Percentiles rank a stretch among this genome's conserved stretches.
phyloP scores from a whole-genome alignment of 2,797 vertebrate genomes.

The Enteromius anoplus region DNA sequence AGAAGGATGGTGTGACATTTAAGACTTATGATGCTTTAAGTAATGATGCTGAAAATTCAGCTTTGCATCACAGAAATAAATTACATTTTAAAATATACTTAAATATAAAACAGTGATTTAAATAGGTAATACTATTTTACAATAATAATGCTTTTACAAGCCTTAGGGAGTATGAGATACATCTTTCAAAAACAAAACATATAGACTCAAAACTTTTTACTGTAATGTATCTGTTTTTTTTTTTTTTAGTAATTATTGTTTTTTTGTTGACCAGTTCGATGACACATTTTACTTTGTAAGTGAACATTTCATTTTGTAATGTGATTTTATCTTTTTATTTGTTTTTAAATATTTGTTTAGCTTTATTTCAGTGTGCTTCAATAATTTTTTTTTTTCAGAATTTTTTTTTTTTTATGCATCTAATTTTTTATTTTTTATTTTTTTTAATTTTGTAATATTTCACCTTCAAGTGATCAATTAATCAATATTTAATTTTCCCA shows the following conservation, averaged over 20 bases:
- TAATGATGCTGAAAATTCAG: not conserved
- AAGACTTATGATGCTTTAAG: no score
- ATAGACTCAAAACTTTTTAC: not conserved
- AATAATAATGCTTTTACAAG: not conserved
- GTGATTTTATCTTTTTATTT: no score
- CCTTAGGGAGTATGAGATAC: not conserved
- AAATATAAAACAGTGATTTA: not conserved
- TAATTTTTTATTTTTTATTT: no score
- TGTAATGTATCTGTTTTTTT: not conserved
- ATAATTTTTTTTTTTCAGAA: no score
- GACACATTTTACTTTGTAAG: no score
- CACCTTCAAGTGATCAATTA: no score
- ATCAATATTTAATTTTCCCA: conserved; percentile 27
- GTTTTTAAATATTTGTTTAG: no score
- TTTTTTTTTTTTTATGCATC: no score
- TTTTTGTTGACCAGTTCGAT: not conserved
- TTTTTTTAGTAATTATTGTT: not conserved
- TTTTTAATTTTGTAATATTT: no score
- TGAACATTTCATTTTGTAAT: no score
- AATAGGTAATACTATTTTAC: not conserved
- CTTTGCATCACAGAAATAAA: not conserved
- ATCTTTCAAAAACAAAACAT: not conserved
- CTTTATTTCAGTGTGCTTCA: no score
- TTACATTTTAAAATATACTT: no score
- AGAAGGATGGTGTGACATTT: not conserved